Evolutionary conservation across 2,888 invertebrate species (phyloP), one percentile per base, ranked within the genome.

Genomic region (Thera obeliscata): DNA sequence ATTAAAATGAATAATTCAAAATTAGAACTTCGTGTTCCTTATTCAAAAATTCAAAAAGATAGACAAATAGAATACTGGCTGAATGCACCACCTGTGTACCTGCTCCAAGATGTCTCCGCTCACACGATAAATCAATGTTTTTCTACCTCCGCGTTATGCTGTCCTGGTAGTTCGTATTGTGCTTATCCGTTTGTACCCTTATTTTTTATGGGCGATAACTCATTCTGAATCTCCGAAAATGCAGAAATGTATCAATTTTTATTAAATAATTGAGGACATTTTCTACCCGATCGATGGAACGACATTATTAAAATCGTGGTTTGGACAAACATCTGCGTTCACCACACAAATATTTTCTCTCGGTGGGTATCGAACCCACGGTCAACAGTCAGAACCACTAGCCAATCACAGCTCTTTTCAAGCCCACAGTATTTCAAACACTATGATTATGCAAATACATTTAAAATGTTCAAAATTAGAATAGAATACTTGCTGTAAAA

Each of bases 81-180:
- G 58, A 50, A 59, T 54, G 48, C 64, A 41, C 70, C 77, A 74
- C 75, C 74, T 74, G 72, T 69, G 59, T 72, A 74, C 74, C 72
- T 74, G 73, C 66, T 22, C 36, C 12, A 70, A 67, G 73, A 75
- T 75, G 77, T 76, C 73, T 58, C 74, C 71, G 69, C 74, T 77
- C 77, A 59, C 77, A 77, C 77, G 72, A 77, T 77, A 77, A 77
- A 77, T 77, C 77, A 75, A 57, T 60, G 67, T 74, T 71, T 71
- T 71, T 74, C 61, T 69, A 69, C 71, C 46, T 11, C 55, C 56
- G 56, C 9, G 48, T 59, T 65, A 65, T 69, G 55, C 48, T 38
- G 11, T 43, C 63, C 69, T 69, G 63, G 56, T 69, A 68, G 41
- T 58, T 61, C 41, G 59, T 56, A 59, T 69, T 66, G 63, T 64